These are phyloP conservation scores for Sphenodon punctatus DNA, from an alignment of 2,797 vertebrate genomes.

Conservation along the genomic window DNA sequence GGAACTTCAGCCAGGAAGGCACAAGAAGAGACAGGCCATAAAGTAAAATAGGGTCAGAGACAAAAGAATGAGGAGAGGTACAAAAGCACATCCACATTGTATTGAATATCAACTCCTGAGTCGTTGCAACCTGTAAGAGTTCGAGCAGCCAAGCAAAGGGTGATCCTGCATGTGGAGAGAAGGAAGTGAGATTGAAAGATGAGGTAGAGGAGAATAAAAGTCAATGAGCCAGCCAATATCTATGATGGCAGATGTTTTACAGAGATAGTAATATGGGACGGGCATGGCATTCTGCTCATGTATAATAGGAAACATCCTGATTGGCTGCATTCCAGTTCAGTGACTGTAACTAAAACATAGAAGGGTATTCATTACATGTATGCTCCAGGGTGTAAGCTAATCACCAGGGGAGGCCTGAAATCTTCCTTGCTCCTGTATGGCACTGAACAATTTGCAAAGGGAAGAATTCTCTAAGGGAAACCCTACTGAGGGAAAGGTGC, in stretches of 20 bases:
- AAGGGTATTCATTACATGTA: rapidly evolving
- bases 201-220: neutral
- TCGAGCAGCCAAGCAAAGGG: neutral
- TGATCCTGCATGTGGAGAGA: neutral
- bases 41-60: neutral
- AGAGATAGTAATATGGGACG: neutral
- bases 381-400: rapidly evolving
- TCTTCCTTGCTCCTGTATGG: neutral
- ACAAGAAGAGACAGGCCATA: neutral
- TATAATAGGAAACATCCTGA: neutral
- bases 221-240: neutral
- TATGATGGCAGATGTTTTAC: neutral
- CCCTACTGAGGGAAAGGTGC: neutral
- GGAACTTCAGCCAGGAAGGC: too few species aligned
- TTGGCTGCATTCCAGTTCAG: neutral
- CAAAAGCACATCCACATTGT: too few species aligned
- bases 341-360: rapidly evolving
- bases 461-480: neutral
- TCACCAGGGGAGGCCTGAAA: neutral
- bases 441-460: neutral
- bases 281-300: neutral
- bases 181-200: too few species aligned
- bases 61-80: neutral
- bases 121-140: neutral
- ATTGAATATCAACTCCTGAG: too few species aligned